Evolutionary conservation across 2,888 invertebrate genomes (phyloP).

Genomic region (Eueremaeus valkanovi): DNA sequence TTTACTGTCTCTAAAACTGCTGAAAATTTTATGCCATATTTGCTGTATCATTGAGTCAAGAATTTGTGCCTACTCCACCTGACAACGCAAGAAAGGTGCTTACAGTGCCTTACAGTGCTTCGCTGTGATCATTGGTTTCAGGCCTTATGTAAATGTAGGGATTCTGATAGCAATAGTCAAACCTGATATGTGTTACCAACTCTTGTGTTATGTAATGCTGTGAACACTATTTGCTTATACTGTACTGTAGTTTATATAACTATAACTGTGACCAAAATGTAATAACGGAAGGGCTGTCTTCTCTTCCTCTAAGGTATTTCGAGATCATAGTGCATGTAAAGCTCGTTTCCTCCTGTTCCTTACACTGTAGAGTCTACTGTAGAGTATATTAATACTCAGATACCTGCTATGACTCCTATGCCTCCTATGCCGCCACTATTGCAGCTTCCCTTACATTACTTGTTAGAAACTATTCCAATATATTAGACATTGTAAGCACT

Average conservation of each 20-base stretch:
- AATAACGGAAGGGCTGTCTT: slow-evolving; percentile 37
- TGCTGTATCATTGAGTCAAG: slow-evolving; percentile 29
- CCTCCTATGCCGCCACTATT: too few species aligned
- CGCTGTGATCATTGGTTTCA: neutral
- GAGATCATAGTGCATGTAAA: slow-evolving; percentile 17
- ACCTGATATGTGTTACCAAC: neutral
- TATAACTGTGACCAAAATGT: slow-evolving; percentile 32
- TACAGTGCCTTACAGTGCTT: neutral
- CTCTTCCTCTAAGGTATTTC: slow-evolving; percentile 27
- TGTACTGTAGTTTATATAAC: neutral
- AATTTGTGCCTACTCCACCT: slow-evolving; percentile 29
- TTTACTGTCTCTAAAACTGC: neutral
- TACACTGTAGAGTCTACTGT: too few species aligned
- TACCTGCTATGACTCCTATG: too few species aligned
- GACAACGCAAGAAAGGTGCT: slow-evolving; percentile 29
- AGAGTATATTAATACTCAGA: neutral
- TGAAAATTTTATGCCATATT: neutral
- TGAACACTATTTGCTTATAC: slow-evolving; percentile 14
- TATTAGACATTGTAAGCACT: too few species aligned
- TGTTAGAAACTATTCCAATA: too few species aligned
- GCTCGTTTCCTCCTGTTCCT: neutral
- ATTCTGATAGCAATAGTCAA: slow-evolving; percentile 23
- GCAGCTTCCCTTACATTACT: too few species aligned
- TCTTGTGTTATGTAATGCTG: neutral
- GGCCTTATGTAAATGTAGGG: neutral